Base-by-base conservation (phyloP, 2,888 invertebrate genomes). In the Teleiodes luculella region DNA sequence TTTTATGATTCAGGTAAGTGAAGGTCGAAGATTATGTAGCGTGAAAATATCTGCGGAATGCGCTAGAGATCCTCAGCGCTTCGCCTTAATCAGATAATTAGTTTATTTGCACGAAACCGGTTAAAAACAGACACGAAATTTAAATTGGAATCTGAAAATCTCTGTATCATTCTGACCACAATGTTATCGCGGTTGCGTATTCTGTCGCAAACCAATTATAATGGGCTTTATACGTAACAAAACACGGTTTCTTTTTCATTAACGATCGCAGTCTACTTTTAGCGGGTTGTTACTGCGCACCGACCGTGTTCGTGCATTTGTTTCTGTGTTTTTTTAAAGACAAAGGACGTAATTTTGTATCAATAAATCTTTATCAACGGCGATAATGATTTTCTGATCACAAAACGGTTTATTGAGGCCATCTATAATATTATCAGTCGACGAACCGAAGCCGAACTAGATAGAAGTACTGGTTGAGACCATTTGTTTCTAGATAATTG, bases 31-130 rank as follows among this genome's bases (percentile, higher is more conserved):
- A 47, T 72, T 74, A 76, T 76, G 75, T 76, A 57, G 69, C 72
- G 69, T 73, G 67, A 60, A 78, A 74, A 64, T 63, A 83, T 80
- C 76, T 63, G 65, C 46, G 76, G 84, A 79, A 85, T 85, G 82
- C 71, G 70, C 68, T 71, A 64, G 74, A 77, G 78, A 80, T 80
- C 75, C 75, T 72, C 60, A 67, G 67, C 70, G 72, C 68, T 73
- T 74, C 72, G 70, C 66, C 68, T 68, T 71, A 70, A 70, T 66
- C 66, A 68, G 66, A 72, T 67, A 68, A 78, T 80, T 78, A 52
- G 52, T 36, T 31, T 28, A 76, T 72, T 74, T 59, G 74, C 81
- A 80, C 79, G 78, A 78, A 78, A 70, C 64, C 52, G 56, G 58
- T 52, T 43, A 37, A 49, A 28, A 13, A 24, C 1, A 14, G 14